Percentiles rank a stretch among this genome's conserved stretches.
Evolutionary conservation across 2,888 invertebrate species (phyloP).

Genomic region (Dione juno): DNA sequence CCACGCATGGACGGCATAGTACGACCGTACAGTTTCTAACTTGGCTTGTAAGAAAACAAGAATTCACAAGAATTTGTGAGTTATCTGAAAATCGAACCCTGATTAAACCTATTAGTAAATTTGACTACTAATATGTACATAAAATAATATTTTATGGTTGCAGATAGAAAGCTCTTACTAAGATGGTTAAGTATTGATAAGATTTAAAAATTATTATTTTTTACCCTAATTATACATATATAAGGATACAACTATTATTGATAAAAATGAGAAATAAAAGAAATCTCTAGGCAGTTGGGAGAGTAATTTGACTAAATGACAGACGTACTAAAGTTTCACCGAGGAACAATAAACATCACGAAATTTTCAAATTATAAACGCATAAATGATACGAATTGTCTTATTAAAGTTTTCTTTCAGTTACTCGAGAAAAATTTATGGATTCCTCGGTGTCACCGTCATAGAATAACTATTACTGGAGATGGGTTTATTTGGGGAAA

Average conservation of each 20-base stretch:
- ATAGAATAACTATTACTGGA: slow-evolving; percentile 26
- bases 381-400: slow-evolving; percentile 1
- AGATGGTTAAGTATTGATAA: slow-evolving; percentile 37
- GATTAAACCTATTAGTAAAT: slow-evolving; percentile 55
- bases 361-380: neutral
- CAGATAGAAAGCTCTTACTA: slow-evolving; percentile 36
- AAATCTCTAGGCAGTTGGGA: slow-evolving; percentile 68
- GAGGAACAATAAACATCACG: slow-evolving; percentile 25
- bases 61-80: slow-evolving; percentile 30
- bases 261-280: slow-evolving; percentile 46
- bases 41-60: slow-evolving; percentile 45
- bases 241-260: slow-evolving; percentile 50
- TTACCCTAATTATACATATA: slow-evolving; percentile 48
- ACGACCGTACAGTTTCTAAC: slow-evolving; percentile 47
- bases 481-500: slow-evolving; percentile 54
- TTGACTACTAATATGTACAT: slow-evolving; percentile 78
- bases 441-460: neutral
- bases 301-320: slow-evolving; percentile 78
- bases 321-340: slow-evolving; percentile 44
- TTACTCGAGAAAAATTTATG: slow-evolving; percentile 47
- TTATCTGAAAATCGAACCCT: slow-evolving; percentile 42
- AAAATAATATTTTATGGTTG: slow-evolving; percentile 56
- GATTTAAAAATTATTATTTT: slow-evolving; percentile 43
- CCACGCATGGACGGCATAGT: slow-evolving; percentile 44
- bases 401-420: neutral